Percentiles rank a stretch among this genome's conserved stretches.
These are phyloP conservation scores for Micromys minutus DNA, from an alignment of 2,113 vertebrate genomes.

Conservation along the genomic window DNA sequence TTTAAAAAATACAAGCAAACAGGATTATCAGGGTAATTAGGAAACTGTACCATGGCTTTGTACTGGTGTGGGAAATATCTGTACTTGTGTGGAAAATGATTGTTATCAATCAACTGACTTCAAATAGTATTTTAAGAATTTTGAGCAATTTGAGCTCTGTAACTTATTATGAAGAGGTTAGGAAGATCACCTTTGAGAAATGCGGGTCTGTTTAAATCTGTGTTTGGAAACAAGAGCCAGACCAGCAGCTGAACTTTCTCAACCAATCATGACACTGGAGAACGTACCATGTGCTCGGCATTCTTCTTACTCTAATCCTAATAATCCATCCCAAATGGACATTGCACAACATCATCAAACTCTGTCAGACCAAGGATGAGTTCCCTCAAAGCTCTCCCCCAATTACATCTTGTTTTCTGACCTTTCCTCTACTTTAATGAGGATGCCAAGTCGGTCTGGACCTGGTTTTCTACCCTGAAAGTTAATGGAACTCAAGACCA, in stretches of 20 bases:
- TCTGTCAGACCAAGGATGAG: constrained; percentile 70
- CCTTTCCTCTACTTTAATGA: constrained; percentile 80
- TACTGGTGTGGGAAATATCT: constrained; percentile 74
- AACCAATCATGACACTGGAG: constrained; percentile 72
- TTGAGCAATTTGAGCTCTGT: constrained; percentile 54
- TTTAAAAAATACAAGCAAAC: constrained; percentile 92
- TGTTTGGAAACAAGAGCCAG: constrained; percentile 61
- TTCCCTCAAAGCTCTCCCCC: constrained; percentile 79
- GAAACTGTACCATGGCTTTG: constrained; percentile 84
- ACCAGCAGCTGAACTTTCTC: constrained; percentile 77
- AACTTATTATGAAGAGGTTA: constrained; percentile 72
- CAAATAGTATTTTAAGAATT: constrained; percentile 73
- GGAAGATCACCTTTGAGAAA: constrained; percentile 49
- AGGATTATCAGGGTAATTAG: constrained; percentile 93
- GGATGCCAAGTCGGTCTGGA: constrained; percentile 56
- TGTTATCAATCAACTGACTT: constrained; percentile 76
- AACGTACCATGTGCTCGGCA: constrained; percentile 59
- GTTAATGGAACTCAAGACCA: constrained; percentile 83
- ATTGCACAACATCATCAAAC: constrained; percentile 81
- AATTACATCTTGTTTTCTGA: constrained; percentile 81
- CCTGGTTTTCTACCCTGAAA: constrained; percentile 81
- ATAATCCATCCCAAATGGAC: constrained; percentile 82
- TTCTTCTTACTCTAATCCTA: constrained; percentile 70
- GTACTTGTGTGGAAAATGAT: constrained; percentile 65
- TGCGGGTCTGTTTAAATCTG: constrained; percentile 15